Evolutionary conservation across 1,140 invertebrate species (phyloP).

Genomic region (Pseudomyrmex flavicornis): DNA sequence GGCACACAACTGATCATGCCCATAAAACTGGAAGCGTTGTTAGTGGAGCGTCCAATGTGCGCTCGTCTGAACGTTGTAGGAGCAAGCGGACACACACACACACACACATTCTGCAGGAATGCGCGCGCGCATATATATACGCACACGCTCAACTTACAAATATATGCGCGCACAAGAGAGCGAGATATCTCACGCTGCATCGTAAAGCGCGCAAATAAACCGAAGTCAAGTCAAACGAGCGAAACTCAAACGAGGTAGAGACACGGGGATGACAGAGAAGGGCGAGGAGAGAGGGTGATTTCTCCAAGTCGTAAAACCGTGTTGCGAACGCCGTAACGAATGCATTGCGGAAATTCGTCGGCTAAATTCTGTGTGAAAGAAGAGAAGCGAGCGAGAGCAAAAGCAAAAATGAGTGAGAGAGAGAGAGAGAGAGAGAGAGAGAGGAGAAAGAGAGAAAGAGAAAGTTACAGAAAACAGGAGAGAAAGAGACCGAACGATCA

Average conservation of each 20-base stretch:
- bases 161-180: not conserved
- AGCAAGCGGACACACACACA: conserved; percentile 5
- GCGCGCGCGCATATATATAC: not conserved
- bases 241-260: conserved; percentile 70
- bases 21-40: conserved; percentile 53
- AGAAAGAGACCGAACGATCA: conserved; percentile 36
- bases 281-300: not conserved
- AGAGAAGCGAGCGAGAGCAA: conserved; percentile 5
- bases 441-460: not conserved
- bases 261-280: conserved; percentile 1
- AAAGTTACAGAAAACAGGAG: not conserved
- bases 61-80: conserved; percentile 51
- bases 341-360: conserved; percentile 55
- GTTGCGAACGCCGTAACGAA: conserved; percentile 51
- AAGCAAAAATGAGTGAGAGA: not conserved
- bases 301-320: conserved; percentile 62
- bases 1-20: conserved; percentile 1
- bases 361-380: conserved; percentile 19
- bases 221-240: conserved; percentile 66
- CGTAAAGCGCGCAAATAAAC: conserved; percentile 64
- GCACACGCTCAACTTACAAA: not conserved
- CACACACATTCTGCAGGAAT: too few relatives aligned
- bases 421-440: conserved; percentile 1
- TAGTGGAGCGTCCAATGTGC: conserved; percentile 36
- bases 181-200: conserved; percentile 46